Base-by-base conservation (phyloP, 2,888 invertebrate genomes). In the Chrysotoxum bicinctum region DNA sequence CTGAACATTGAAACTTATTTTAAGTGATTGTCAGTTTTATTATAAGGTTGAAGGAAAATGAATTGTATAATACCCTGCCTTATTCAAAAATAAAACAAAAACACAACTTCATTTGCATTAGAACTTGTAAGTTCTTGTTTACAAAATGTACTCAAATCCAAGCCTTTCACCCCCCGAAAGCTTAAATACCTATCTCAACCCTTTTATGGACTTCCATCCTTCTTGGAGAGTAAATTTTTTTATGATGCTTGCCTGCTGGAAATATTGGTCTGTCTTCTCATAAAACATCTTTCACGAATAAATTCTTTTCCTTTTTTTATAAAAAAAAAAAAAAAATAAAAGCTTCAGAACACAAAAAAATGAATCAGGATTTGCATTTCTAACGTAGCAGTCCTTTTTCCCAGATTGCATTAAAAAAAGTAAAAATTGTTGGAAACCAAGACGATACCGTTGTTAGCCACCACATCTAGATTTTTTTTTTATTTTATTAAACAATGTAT, bases 401-500 rank as follows among this genome's bases (percentile, higher is more conserved):
- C 50, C 14, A 19, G 19, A 7, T 1, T 30, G n/a, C n/a, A 35
- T 37, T 1, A 2, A 35, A n/a, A 32, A 32, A 54, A 32, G 12
- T 5, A 40, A 14, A 48, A 40, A 60, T 77, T 58, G 73, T 54
- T 62, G 35, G 16, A 60, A 68, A 43, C 52, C 30, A 35, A 35
- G 69, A 21, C 16, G 19, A n/a, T 23, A n/a, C 52, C 21, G 37
- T 40, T 4, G 45, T 40, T 52, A 37, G 58, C 19, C 52, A 48
- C 32, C 45, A 54, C 37, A 30, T 52, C 35, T 50, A 19, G 21
- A 21, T 62, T 50, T 45, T 19, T 43, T 43, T 43, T 21, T 52
- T 21, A 72, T 66, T 84, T 70, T 75, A 80, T 72, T 75, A 72
- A 70, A 79, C 40, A 74, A 79, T 79, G 50, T 75, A 83, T 56